Evolutionary conservation across 2,797 vertebrate species (phyloP).

Genomic region (Lacerta agilis): DNA sequence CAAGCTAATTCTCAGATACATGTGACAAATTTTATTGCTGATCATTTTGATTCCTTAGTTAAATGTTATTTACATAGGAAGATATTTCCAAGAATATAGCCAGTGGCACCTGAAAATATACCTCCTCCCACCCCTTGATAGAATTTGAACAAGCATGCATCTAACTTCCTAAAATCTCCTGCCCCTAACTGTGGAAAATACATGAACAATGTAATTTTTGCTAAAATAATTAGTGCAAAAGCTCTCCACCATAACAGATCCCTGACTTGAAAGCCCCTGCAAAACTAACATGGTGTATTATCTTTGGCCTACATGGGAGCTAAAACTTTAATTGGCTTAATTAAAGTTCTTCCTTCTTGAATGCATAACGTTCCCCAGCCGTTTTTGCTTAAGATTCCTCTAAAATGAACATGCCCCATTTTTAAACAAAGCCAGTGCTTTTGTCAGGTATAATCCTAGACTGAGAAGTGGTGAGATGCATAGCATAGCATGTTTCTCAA

Average conservation of each 20-base stretch:
- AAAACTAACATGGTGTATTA: background rate
- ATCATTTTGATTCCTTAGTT: accelerated
- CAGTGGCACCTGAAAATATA: background rate
- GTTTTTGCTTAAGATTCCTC: background rate
- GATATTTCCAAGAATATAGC: background rate
- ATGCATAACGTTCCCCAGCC: background rate
- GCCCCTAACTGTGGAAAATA: background rate
- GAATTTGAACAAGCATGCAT: background rate
- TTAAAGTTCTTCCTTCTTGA: background rate
- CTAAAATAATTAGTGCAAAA: background rate
- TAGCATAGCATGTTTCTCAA: accelerated
- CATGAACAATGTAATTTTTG: background rate
- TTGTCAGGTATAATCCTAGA: accelerated
- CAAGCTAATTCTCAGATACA: background rate
- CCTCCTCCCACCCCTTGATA: too few species aligned
- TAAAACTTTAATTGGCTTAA: background rate
- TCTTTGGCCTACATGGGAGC: background rate
- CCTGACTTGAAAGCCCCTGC: background rate
- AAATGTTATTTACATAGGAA: background rate
- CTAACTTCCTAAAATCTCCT: background rate
- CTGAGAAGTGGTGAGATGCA: accelerated
- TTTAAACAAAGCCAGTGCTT: accelerated
- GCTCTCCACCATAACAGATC: background rate
- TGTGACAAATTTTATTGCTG: accelerated
- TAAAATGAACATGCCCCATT: background rate